Conservation (phyloP, 2,113 vertebrate genomes). For the Salvelinus namaycush region DNA sequence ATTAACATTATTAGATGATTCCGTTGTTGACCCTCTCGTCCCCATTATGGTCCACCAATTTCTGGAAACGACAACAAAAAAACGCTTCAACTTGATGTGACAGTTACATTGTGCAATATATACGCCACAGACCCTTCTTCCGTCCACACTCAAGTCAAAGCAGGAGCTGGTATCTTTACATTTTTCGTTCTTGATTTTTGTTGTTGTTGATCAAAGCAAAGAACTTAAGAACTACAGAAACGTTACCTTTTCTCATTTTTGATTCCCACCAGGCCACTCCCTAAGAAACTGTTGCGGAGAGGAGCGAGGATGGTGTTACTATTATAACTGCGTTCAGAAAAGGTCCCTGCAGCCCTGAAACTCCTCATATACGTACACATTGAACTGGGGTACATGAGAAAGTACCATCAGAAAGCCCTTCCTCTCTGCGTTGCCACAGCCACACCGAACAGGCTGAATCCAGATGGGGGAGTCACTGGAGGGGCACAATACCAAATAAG, state of each 20-base stretch:
- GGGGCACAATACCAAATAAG: conserved; percentile 78
- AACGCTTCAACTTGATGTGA: conserved; percentile 58
- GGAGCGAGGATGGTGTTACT: conserved; percentile 30
- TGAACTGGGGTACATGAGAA: conserved; percentile 30
- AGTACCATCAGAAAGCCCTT: conserved; percentile 59
- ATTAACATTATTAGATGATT: conserved; percentile 27
- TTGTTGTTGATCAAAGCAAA: conserved; percentile 48
- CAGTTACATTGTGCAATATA: conserved; percentile 76
- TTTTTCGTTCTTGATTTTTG: conserved; percentile 3
- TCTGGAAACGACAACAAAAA: conserved; percentile 13
- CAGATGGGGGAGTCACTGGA: conserved; percentile 36
- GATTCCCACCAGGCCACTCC: conserved; percentile 43
- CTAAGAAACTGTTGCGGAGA: conserved; percentile 53
- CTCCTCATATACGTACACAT: conserved; percentile 20
- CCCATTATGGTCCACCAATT: conserved; percentile 39
- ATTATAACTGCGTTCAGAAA: conserved; percentile 39
- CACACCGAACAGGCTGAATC: conserved; percentile 66
- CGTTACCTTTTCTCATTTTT: conserved; percentile 49
- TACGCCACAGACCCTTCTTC: conserved; percentile 69
- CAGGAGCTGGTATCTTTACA: conserved; percentile 39
- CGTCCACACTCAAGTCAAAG: conserved; percentile 59
- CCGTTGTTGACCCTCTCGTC: conserved; percentile 45
- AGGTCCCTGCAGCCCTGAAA: conserved; percentile 18
- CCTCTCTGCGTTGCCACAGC: conserved; percentile 61
- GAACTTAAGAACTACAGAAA: conserved; percentile 64